Base-by-base conservation (phyloP, 2,888 invertebrate species). In the Drosophila neutralis region DNA sequence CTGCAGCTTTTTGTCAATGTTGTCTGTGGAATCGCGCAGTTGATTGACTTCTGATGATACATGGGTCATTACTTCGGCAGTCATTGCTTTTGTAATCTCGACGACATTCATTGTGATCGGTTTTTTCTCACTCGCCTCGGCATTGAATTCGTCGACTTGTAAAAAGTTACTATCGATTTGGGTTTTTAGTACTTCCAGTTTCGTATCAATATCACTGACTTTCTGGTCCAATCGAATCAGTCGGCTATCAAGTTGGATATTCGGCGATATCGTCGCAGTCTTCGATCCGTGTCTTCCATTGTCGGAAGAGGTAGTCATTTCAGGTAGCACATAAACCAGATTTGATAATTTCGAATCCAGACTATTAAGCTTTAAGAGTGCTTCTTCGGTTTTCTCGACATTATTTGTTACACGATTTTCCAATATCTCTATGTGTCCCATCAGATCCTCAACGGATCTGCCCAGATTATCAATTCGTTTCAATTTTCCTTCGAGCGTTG, bases 401-500 rank as follows among this genome's bases (percentile, higher is more conserved):
- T 97, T 97, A 91, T 97, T 96, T 80, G 96, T 96, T 0, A 97
- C 96, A 65, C 97, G 94, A 13, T 95, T 96, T 92, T 97, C 97
- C 53, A 98, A 93, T 1, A 95, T 95, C 93, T 97, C 97, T 10
- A 98, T 96, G 89, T 97, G 94, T 81, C 97, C 94, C 97, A 97
- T 97, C 68, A 98, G 93, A 91, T 97, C 97, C 91, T 97, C 97
- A 2, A 97, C 97, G 0, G 97, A 97, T 92, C 97, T 96, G 92
- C 98, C 97, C 67, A 97, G 93, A 92, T 97, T 97, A 91, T 97
- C 97, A 91, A 98, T 97, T 82, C 97, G 94, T 92, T 97, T 97
- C 18, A 98, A 94, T 94, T 97, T 97, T 7, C 97, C 96, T 92
- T 98, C 97, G 84, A 97, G 93, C 33, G 97, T 97, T 84, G 97